Conservation (phyloP, 2,113 vertebrate species). For the Chloropsis hardwickii region DNA sequence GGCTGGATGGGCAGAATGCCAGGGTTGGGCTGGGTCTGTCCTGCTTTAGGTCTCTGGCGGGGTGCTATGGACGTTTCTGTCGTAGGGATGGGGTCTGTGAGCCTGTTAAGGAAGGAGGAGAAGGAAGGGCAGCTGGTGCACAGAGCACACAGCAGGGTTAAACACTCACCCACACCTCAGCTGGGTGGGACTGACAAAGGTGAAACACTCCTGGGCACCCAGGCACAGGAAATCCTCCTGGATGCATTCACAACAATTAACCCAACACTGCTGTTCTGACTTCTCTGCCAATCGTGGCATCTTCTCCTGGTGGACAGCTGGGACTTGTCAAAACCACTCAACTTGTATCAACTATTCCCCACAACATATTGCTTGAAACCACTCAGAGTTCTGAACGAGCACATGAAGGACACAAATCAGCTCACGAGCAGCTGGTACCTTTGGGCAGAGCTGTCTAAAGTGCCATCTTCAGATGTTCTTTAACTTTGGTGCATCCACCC, state of each 20-base stretch:
- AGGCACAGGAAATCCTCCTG: background rate
- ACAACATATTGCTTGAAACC: background rate
- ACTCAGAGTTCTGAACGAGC: background rate
- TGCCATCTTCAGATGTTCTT: background rate
- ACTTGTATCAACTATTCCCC: background rate
- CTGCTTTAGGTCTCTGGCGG: constrained; percentile 94
- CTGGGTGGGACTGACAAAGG: background rate
- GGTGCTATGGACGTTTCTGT: constrained; percentile 96
- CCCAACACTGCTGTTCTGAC: background rate
- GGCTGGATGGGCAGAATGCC: constrained; percentile 95
- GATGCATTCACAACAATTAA: background rate
- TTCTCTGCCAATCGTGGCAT: background rate
- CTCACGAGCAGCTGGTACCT: background rate
- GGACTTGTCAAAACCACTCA: background rate
- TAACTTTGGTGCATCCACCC: background rate
- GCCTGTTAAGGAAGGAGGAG: constrained; percentile 61
- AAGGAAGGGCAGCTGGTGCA: background rate
- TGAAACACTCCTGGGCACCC: background rate
- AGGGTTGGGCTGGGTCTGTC: constrained; percentile 89
- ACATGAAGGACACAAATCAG: background rate
- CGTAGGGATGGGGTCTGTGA: constrained; percentile 91
- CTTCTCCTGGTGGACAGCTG: background rate
- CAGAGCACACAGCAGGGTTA: background rate
- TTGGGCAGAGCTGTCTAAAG: background rate
- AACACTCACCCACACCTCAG: background rate